Evolutionary conservation across 64 coral and sea anemone species (phyloP), one percentile per base, ranked within the genome.

Genomic region (Anthopleura sola): DNA sequence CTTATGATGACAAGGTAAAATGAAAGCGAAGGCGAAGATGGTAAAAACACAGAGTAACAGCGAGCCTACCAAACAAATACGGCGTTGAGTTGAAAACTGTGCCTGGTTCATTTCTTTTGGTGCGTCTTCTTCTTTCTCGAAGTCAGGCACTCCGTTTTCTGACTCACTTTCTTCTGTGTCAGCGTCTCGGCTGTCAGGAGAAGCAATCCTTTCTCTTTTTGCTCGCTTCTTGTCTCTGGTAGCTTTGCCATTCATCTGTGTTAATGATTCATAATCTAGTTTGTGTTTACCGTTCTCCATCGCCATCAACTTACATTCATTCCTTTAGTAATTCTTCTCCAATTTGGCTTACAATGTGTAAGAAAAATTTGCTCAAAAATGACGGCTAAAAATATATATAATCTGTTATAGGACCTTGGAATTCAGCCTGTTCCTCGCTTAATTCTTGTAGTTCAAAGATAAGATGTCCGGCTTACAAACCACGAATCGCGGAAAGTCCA

Each of bases 11-110:
- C 94, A 96, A n/a, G 94, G 94, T 5, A 96, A 57, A 18, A 96
- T 60, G 55, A 96, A 96, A 11, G 94, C 94, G 33, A 96, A 96
- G 0, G 94, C 90, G 55, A 96, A 96, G 32, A 96, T 88, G 12
- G 91, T 92, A 89, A 96, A 96, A 24, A 96, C 90, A 86, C 94
- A 96, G 37, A 96, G 88, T 16, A 96, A 68, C 3, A 96, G 40
- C 7, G 94, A 88, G n/a, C 83, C 94, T 2, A 96, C 90, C 34
- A 96, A 86, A 16, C 85, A 90, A 6, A 96, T 76, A 34, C 94
- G 83, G 3, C 94, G 90, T 80, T 89, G 84, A 38, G 58, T 69
- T 7, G 89, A 91, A 40, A 92, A 53, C n/a, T 91, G 88, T 36
- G 84, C 88, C 36, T 91, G 89, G 46, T 53, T 55, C 18, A 24